phyloP scores from a whole-genome alignment of 2,113 vertebrate genomes.

The Salvelinus namaycush region DNA sequence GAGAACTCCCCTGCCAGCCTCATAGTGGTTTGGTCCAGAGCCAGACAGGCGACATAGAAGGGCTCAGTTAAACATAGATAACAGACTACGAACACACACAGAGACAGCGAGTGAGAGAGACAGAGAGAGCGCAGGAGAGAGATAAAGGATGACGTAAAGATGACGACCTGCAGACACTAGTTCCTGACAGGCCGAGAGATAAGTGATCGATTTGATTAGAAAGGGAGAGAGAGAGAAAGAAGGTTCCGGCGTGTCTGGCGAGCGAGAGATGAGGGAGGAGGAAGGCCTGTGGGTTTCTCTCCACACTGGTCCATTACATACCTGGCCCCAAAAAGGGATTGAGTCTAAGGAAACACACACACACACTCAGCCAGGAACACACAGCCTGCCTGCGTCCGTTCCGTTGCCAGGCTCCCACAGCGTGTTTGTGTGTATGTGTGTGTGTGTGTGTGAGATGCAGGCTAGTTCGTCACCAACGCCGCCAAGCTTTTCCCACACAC shows the following conservation, averaged over 20 bases:
- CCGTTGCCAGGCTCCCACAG: constrained; percentile 32
- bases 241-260: constrained; percentile 21
- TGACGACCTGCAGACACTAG: no score
- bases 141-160: neutral
- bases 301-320: neutral
- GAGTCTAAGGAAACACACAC: constrained; percentile 48
- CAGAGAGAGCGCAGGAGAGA: neutral
- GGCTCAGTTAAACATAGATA: neutral
- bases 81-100: neutral
- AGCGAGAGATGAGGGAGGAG: neutral
- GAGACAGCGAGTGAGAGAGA: neutral
- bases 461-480: constrained; percentile 36
- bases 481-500: constrained; percentile 10
- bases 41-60: neutral
- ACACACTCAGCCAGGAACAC: constrained; percentile 32
- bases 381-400: constrained; percentile 30
- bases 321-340: constrained; percentile 50
- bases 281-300: no score
- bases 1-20: neutral
- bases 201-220: neutral
- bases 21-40: neutral
- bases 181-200: neutral
- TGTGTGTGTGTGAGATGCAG: constrained; percentile 46
- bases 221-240: neutral
- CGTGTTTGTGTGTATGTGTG: constrained; percentile 40